Evolutionary conservation across 2,797 vertebrate genomes (phyloP), one percentile per base, ranked within the genome.

Genomic region (Corythornis leucogaster): DNA sequence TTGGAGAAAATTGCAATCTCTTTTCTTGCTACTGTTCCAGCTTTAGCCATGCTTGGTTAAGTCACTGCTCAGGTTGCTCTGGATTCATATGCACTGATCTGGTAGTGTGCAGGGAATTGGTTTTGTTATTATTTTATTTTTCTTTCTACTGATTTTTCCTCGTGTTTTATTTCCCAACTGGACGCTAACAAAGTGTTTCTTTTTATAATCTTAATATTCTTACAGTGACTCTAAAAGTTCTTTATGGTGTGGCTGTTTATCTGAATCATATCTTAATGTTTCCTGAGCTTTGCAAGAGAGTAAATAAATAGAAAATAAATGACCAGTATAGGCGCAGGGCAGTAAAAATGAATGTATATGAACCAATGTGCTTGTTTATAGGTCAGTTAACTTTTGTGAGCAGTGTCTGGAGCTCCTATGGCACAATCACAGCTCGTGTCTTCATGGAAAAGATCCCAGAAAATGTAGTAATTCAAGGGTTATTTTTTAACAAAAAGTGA

Each of bases 1-100:
- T 91, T 93, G 9, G 55, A 89, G 94, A 95, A 92, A 95, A 93
- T 80, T 58, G 85, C 92, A 77, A 95, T 92, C 80, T 92, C 90
- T 92, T 94, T 94, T 95, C 94, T 90, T 80, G 91, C 87, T 93
- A 80, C 94, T 92, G 89, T 95, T 96, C 95, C 93, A 95, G 92
- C 89, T 95, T 96, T 96, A 95, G 90, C 84, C 89, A 96, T 95
- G 95, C 95, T 93, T 89, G 94, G 93, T 66, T 96, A 94, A 94
- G 66, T 68, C 68, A 90, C 7, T 0, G 10, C 90, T 91, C 80
- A 62, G 71, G 55, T 90, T 96, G 68, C 88, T 48, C 71, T 64
- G 80, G 51, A 78, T 82, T 90, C 78, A 8, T 35, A 26, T n/a
- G 43, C 6, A 12, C 61, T 86, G 40, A 80, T 91, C 84, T 53